A percentile compares a stretch with the other conserved stretches of the same genome.
phyloP scores from a whole-genome alignment of 2,797 vertebrate species.

The Ceyx erithaca region DNA sequence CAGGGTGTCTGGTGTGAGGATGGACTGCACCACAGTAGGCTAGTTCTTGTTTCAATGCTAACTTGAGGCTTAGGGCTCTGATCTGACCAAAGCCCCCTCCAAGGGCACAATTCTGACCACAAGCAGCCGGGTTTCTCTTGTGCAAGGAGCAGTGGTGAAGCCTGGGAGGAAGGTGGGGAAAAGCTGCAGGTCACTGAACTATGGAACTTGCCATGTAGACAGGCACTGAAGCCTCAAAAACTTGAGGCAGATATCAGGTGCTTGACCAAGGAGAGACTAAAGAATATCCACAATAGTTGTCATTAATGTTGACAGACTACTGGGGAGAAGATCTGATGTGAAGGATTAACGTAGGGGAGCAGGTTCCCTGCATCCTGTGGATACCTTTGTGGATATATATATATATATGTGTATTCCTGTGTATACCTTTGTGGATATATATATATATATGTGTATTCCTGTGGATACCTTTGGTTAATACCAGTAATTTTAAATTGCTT shows the following conservation, averaged over 20 bases:
- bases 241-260: not conserved
- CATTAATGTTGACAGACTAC: not conserved
- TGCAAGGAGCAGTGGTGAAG: not conserved
- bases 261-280: not conserved
- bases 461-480: not conserved
- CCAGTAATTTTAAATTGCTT: not conserved
- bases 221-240: not conserved
- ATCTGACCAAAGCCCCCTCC: not conserved
- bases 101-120: not conserved
- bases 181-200: not conserved
- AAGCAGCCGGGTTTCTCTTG: not conserved
- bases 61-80: not conserved
- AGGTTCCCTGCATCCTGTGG: not conserved
- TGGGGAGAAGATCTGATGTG: not conserved
- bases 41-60: not conserved
- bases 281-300: not conserved
- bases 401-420: not conserved
- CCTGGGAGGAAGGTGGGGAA: not conserved
- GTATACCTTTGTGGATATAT: not conserved
- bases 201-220: not conserved
- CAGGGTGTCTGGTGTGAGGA: not conserved
- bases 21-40: not conserved
- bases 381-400: not conserved
- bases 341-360: not conserved
- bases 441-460: not conserved